These are phyloP conservation scores for Hemicrepidius hirtus DNA, from an alignment of 2,888 invertebrate genomes.

Conservation along the genomic window DNA sequence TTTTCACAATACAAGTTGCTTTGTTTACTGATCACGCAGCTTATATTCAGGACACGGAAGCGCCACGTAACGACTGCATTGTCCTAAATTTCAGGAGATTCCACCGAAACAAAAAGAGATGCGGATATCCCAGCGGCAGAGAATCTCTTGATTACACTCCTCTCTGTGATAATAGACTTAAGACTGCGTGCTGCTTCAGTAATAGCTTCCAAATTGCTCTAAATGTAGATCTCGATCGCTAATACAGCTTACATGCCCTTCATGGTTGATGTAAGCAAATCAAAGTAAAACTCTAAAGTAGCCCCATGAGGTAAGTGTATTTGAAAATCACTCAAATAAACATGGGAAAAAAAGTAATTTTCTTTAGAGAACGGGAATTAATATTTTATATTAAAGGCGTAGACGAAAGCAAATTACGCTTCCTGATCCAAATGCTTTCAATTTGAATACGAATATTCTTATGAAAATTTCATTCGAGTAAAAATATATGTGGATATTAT, in stretches of 20 bases:
- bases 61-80: constrained; percentile 3
- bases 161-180: constrained; percentile 25
- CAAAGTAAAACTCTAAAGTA: background rate
- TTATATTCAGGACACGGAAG: background rate
- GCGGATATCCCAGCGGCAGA: background rate
- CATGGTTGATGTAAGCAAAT: constrained; percentile 2
- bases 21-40: constrained; percentile 21
- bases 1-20: background rate
- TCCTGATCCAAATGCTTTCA: no score
- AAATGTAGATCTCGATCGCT: constrained; percentile 10
- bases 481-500: no score
- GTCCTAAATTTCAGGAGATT: background rate
- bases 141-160: constrained; percentile 19
- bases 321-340: no score
- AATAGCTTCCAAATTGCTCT: constrained; percentile 23
- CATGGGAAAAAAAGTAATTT: no score
- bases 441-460: no score
- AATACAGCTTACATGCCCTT: constrained; percentile 7
- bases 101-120: constrained; percentile 2
- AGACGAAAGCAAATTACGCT: no score
- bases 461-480: no score
- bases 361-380: no score
- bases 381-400: no score
- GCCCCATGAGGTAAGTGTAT: background rate
- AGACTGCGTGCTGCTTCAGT: constrained; percentile 20